Conservation (phyloP, 1,140 invertebrate genomes). For the Notospermus geniculatus region DNA sequence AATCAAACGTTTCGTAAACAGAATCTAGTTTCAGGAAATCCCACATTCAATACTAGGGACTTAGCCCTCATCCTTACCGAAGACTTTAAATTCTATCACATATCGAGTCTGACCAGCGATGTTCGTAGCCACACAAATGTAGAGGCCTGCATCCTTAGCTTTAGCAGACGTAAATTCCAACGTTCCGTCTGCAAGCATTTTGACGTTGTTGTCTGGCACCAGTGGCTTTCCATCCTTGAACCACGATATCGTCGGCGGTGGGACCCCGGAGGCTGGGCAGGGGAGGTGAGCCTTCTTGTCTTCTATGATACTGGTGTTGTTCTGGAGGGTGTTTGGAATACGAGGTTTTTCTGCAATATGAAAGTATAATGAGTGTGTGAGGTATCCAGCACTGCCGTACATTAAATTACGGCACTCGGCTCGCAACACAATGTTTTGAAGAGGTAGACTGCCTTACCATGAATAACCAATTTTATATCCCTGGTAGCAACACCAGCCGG, state of each 20-base stretch:
- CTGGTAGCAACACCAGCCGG: slow-evolving; percentile 39
- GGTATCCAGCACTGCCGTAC: too few relatives aligned
- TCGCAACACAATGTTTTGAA: too few relatives aligned
- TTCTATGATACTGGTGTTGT: slow-evolving; percentile 39
- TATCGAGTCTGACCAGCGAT: slow-evolving; percentile 50
- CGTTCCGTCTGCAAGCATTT: slow-evolving; percentile 34
- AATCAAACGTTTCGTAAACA: too few relatives aligned
- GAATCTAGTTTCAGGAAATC: too few relatives aligned
- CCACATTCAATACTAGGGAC: too few relatives aligned
- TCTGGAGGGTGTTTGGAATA: slow-evolving; percentile 25
- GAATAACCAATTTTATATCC: slow-evolving; percentile 35
- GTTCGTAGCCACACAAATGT: slow-evolving; percentile 57
- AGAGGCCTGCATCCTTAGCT: slow-evolving; percentile 55
- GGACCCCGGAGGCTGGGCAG: slow-evolving; percentile 57
- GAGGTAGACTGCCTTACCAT: too few relatives aligned
- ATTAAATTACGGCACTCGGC: too few relatives aligned
- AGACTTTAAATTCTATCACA: slow-evolving; percentile 44
- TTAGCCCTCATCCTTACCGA: slow-evolving; percentile 39
- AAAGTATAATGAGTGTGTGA: too few relatives aligned
- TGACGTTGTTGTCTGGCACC: slow-evolving; percentile 21
- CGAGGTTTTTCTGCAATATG: too few relatives aligned
- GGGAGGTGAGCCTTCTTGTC: slow-evolving; percentile 41
- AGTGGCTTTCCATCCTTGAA: slow-evolving; percentile 48
- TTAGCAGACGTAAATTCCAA: slow-evolving; percentile 36
- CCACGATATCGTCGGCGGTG: slow-evolving; percentile 57